Conservation (phyloP, 1,140 invertebrate genomes). For the Brachionus manjavacas region DNA sequence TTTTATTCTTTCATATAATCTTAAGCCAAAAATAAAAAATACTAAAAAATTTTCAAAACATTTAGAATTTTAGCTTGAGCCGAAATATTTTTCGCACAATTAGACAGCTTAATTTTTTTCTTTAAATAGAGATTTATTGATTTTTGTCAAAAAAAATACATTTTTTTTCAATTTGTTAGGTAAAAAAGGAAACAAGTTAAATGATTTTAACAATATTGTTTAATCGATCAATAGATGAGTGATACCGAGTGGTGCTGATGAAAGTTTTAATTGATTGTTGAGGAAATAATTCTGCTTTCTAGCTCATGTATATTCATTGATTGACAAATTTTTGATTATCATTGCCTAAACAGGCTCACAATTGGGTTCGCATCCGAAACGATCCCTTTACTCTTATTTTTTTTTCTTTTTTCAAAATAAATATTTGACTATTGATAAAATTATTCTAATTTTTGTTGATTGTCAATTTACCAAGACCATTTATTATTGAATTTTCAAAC, state of each 20-base stretch:
- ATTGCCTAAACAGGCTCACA: not conserved
- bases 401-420: not conserved
- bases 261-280: not conserved
- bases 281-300: not conserved
- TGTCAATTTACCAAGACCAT: not conserved
- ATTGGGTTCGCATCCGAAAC: not conserved
- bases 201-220: slow-evolving; percentile 21
- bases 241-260: not conserved
- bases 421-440: not conserved
- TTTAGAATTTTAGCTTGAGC: not conserved
- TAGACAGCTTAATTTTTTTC: slow-evolving; percentile 1
- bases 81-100: slow-evolving; percentile 13
- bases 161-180: not conserved
- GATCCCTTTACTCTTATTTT: not conserved
- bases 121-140: slow-evolving; percentile 35
- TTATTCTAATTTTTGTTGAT: not conserved
- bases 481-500: not conserved
- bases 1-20: not conserved
- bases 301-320: not conserved
- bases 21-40: not conserved
- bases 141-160: not conserved
- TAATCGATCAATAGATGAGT: slow-evolving; percentile 12
- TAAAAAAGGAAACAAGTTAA: slow-evolving; percentile 31
- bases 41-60: not conserved
- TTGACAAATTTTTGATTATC: not conserved